Conservation (phyloP, 2,797 vertebrate genomes). For the Dermochelys coriacea region DNA sequence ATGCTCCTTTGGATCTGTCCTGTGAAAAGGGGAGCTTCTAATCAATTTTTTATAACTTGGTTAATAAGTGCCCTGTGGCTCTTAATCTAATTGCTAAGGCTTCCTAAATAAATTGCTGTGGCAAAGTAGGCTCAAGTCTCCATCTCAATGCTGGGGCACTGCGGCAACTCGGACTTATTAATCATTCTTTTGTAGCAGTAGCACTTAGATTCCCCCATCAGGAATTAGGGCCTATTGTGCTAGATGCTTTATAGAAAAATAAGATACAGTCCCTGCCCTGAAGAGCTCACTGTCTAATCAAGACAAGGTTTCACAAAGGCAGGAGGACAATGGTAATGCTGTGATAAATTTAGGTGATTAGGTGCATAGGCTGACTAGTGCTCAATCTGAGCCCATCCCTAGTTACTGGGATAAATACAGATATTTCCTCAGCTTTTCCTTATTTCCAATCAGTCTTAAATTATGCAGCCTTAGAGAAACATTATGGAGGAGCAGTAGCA, state of each 20-base stretch:
- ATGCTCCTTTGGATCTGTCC: not conserved
- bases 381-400: not conserved
- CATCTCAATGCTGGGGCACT: not conserved
- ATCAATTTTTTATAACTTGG: not conserved
- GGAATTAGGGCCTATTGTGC: not conserved
- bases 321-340: not conserved
- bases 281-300: not conserved
- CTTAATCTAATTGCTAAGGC: not conserved
- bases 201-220: not conserved
- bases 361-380: not conserved
- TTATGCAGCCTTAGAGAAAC: not conserved
- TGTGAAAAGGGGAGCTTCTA: not conserved
- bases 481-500: not conserved
- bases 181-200: not conserved
- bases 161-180: not conserved
- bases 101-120: not conserved
- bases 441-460: not conserved
- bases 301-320: not conserved
- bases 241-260: not conserved
- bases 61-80: not conserved
- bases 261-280: not conserved
- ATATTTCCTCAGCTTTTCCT: not conserved
- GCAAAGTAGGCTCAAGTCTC: not conserved
- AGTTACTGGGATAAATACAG: not conserved
- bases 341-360: too few relatives aligned